Base-by-base conservation (phyloP, 23 tunicate genomes). In the Botrylloides violaceus region DNA sequence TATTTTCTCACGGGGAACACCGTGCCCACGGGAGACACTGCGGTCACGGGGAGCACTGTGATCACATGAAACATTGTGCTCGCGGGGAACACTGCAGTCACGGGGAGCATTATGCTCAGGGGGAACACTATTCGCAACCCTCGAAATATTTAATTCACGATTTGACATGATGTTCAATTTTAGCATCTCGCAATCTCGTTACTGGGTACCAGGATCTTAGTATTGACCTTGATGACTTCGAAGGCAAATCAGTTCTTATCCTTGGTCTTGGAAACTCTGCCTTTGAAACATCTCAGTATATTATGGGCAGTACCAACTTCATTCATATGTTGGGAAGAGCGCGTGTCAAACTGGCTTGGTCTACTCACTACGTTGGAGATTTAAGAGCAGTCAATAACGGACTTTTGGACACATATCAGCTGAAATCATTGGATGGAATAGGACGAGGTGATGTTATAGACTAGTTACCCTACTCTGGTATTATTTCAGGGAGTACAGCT, bases 311-410 rank as follows among this genome's bases (percentile, higher is more conserved):
- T 7, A 71, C 76, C 1, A 39, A 38, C 27, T n/a, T 6, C 72
- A 32, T 73, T 29, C 78, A 73, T 59, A 73, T 73, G 78, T 1
- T 73, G 37, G 65, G 71, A 58, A 59, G 78, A 31, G 19, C 38
- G 7, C 65, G 71, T 7, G 34, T 48, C 18, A 59, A 29, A 20
- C 1, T 73, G 23, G 72, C 78, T 0, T 73, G 78, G 78, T 49
- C 78, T 18, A 73, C 78, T 0, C 78, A 73, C 26, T 73, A 73
- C 34, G 78, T 73, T 59, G 78, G 78, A 18, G 72, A 73, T 73
- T 29, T 73, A 20, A 33, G 78, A 22, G 78, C 72, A 23, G 38
- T 73, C 12, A 73, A 73, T 31, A 59, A 59, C 57, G 78, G 63
- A 6, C 29, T 73, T 15, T 19, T 73, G 22, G 71, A 59, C 35